Base-by-base conservation (phyloP, 2,113 vertebrate genomes). In the Saccopteryx bilineata region DNA sequence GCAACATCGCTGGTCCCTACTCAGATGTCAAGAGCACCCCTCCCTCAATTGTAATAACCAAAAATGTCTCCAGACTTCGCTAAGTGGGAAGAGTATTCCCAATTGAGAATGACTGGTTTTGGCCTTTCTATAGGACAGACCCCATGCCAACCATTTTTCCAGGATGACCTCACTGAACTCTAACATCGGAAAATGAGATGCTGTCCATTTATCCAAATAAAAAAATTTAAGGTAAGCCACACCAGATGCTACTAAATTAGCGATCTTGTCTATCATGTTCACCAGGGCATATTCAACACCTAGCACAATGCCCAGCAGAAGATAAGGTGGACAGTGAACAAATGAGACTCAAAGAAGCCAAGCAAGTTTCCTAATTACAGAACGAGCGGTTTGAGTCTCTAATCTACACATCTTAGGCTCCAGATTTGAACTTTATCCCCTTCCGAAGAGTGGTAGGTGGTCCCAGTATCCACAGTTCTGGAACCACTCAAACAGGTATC, bases 1-100 rank as follows among this genome's bases (percentile, higher is more conserved):
- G 46, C 21, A 79, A 76, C 48, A 75, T 48, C 69, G 76, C 87
- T 91, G 63, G 31, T 18, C 52, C 78, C 66, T 85, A 72, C 81
- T 76, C 61, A 52, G 71, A 89, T 80, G 75, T 93, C 82, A 86
- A 54, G 52, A 74, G 39, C 46, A 69, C 18, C 9, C 33, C 61
- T 83, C 84, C 56, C 28, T 39, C 69, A 81, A 24, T 91, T 92
- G 60, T 83, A 72, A 89, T 69, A 50, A 72, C 63, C 66, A 87
- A 93, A 92, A 94, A 87, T 71, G 50, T 75, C 94, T 81, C 72
- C 80, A 94, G 66, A 48, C 14, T 54, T 94, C 66, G 72, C 48
- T 58, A 96, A 74, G 56, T 46, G 11, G 33, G 61, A 9, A 8
- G 11, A 28, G 28, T 8, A 7, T 60, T 60, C 31, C 71, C 83